These are phyloP conservation scores for Aplodontia rufa DNA, from an alignment of 2,113 vertebrate species.

Conservation along the genomic window DNA sequence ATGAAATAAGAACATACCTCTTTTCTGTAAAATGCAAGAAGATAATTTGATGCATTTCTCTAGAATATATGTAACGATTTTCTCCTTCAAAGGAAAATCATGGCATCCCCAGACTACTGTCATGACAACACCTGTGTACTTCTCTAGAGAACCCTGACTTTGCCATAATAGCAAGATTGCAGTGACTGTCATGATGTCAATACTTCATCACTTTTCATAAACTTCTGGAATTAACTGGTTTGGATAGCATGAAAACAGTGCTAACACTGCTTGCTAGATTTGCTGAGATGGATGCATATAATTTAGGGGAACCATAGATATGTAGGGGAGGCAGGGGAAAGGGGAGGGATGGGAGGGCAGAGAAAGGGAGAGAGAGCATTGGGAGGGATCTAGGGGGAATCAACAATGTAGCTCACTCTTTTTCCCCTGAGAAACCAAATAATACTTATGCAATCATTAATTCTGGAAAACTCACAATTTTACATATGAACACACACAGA, in stretches of 20 bases:
- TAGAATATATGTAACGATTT: background rate
- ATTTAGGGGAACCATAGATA: too few relatives aligned
- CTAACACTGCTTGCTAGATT: background rate
- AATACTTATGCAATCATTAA: too few relatives aligned
- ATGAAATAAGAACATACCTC: background rate
- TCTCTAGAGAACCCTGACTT: background rate
- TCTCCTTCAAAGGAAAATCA: background rate
- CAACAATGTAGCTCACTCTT: too few relatives aligned
- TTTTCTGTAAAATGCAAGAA: background rate
- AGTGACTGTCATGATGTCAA: background rate
- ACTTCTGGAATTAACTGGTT: background rate
- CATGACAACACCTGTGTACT: background rate
- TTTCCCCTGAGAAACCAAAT: too few relatives aligned
- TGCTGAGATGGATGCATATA: too few relatives aligned
- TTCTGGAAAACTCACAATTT: too few relatives aligned
- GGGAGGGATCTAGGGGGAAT: too few relatives aligned
- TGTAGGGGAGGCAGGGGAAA: too few relatives aligned
- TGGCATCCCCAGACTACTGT: background rate
- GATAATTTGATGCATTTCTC: background rate
- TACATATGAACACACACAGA: too few relatives aligned
- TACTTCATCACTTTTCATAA: background rate
- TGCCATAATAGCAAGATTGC: background rate
- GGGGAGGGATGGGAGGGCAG: too few relatives aligned
- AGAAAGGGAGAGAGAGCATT: too few relatives aligned
- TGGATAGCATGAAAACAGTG: background rate